These are phyloP conservation scores for Proteles cristata DNA, from an alignment of 2,113 vertebrate genomes.

Conservation along the genomic window DNA sequence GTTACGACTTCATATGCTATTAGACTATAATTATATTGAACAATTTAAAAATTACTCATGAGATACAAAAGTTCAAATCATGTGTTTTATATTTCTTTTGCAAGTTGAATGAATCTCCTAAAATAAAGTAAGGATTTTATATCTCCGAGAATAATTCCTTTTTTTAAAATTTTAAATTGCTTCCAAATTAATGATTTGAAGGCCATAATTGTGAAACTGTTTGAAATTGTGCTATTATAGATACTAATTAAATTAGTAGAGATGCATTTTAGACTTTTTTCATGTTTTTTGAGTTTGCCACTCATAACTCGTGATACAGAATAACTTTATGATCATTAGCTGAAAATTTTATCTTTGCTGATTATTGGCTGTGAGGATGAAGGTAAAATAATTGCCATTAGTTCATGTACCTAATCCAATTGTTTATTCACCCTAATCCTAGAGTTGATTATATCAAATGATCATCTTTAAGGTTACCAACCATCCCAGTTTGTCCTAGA, in stretches of 20 bases:
- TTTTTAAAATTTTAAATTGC: background rate
- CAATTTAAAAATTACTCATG: background rate
- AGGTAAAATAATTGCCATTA: background rate
- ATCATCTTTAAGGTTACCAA: background rate
- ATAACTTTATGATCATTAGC: background rate
- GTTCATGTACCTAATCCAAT: background rate
- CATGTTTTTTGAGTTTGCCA: background rate
- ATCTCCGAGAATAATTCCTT: background rate
- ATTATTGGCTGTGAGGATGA: background rate
- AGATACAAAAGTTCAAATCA: background rate
- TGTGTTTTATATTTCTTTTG: background rate
- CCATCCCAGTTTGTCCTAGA: background rate
- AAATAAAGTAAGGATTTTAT: background rate
- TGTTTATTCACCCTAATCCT: background rate
- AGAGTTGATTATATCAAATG: background rate
- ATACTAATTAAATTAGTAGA: background rate
- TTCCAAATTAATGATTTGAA: background rate
- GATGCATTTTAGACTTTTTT: background rate
- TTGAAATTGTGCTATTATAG: background rate
- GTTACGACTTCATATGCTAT: background rate
- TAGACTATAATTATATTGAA: background rate
- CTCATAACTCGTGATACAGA: background rate
- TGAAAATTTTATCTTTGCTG: conserved; percentile 1
- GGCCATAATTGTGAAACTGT: background rate
- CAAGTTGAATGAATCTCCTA: background rate